Evolutionary conservation across 2,797 vertebrate species (phyloP).

Genomic region (Channa striata): DNA sequence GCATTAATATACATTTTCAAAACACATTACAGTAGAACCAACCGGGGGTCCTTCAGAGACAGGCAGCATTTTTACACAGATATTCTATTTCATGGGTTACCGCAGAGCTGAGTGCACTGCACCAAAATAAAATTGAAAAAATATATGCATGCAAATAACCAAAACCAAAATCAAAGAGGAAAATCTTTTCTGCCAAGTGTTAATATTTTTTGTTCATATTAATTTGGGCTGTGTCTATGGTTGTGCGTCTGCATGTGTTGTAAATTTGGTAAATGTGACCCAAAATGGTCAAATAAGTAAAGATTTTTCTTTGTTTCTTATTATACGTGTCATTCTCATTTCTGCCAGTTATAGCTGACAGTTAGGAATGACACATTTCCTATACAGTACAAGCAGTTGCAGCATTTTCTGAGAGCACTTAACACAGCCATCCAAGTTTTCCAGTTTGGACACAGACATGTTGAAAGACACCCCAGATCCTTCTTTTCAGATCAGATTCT

Average conservation of each 20-base stretch:
- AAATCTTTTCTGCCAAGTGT: too few relatives aligned
- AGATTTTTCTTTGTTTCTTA: not conserved
- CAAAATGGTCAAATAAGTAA: not conserved
- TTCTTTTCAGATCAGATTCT: conserved; percentile 59
- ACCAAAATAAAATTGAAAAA: not conserved
- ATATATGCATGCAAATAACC: not conserved
- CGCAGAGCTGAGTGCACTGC: not conserved
- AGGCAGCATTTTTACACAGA: not conserved
- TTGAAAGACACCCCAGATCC: conserved; percentile 61
- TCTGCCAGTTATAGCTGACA: conserved; percentile 33
- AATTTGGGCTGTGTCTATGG: too few relatives aligned
- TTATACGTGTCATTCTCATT: conserved; percentile 9
- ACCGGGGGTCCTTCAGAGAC: not conserved
- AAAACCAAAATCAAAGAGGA: not conserved
- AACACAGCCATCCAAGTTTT: conserved; percentile 42
- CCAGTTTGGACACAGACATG: conserved; percentile 33
- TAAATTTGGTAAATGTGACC: too few relatives aligned
- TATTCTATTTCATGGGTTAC: not conserved
- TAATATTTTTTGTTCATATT: too few relatives aligned
- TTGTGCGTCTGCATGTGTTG: not conserved
- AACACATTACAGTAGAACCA: not conserved
- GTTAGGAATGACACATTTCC: conserved; percentile 27
- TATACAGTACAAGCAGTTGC: not conserved
- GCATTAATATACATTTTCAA: not conserved
- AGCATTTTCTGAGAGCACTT: conserved; percentile 36